Evolutionary conservation across 2,888 invertebrate genomes (phyloP).

Genomic region (Candidula unifasciata): DNA sequence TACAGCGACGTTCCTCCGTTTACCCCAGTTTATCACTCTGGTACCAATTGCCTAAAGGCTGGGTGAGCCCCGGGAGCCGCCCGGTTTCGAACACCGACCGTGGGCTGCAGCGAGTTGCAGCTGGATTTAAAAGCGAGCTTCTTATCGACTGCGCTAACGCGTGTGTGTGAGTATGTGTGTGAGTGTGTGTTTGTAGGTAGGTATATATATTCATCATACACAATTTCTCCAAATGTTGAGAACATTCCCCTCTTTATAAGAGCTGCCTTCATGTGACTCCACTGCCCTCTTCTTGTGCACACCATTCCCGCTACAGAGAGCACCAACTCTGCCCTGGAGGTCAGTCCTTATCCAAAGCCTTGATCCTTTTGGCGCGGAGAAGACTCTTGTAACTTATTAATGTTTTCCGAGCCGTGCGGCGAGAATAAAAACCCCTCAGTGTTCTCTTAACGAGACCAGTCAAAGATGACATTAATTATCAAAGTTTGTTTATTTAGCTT

Average conservation of each 20-base stretch:
- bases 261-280: not conserved
- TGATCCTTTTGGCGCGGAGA: conserved; percentile 10
- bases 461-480: conserved; percentile 37
- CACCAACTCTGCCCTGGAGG: conserved; percentile 28
- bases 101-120: no score
- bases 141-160: no score
- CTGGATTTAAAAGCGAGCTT: no score
- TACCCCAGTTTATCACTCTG: no score
- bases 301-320: conserved; percentile 25
- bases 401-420: conserved; percentile 14
- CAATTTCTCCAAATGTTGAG: not conserved
- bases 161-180: no score
- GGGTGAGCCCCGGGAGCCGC: no score
- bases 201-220: no score
- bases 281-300: conserved; percentile 12
- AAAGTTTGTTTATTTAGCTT: conserved; percentile 37
- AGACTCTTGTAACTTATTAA: conserved; percentile 6
- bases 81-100: no score
- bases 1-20: no score
- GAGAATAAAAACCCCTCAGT: not conserved
- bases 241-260: not conserved
- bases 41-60: no score
- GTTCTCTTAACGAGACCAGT: not conserved
- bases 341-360: conserved; percentile 13
- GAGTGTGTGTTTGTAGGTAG: no score